Conservation (phyloP, 2,113 vertebrate genomes). For the Aramus guarauna region DNA sequence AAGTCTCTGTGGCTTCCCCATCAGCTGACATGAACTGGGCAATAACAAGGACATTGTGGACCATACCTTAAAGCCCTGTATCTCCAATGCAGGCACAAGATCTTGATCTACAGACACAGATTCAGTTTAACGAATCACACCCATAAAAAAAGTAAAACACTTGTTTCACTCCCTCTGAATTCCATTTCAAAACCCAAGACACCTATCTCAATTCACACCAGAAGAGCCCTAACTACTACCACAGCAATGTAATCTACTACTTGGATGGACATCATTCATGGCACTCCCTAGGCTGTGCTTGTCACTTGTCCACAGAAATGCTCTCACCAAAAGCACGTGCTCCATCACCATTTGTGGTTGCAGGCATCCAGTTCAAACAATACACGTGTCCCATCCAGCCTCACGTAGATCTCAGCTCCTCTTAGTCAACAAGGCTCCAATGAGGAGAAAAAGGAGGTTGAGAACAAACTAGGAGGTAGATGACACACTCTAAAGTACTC, state of each 20-base stretch:
- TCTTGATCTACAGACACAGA: neutral
- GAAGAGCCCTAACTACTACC: neutral
- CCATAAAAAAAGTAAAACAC: neutral
- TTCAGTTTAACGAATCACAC: neutral
- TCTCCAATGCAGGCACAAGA: neutral
- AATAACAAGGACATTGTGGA: neutral
- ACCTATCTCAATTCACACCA: neutral
- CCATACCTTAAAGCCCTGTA: neutral
- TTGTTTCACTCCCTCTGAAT: neutral
- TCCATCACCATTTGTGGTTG: neutral
- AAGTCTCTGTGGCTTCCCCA: neutral
- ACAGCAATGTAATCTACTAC: neutral
- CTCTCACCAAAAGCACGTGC: neutral
- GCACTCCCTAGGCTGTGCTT: neutral
- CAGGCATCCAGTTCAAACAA: neutral
- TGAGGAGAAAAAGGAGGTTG: neutral
- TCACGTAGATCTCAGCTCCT: neutral
- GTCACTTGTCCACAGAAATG: neutral
- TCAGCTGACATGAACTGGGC: neutral
- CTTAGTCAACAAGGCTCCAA: too few species aligned
- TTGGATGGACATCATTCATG: neutral
- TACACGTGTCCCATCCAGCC: accelerated
- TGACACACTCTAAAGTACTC: neutral
- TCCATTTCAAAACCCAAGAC: neutral
- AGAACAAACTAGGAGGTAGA: neutral